Evolutionary conservation across 2,888 invertebrate species (phyloP).

Genomic region (Leucoptera coffeella): DNA sequence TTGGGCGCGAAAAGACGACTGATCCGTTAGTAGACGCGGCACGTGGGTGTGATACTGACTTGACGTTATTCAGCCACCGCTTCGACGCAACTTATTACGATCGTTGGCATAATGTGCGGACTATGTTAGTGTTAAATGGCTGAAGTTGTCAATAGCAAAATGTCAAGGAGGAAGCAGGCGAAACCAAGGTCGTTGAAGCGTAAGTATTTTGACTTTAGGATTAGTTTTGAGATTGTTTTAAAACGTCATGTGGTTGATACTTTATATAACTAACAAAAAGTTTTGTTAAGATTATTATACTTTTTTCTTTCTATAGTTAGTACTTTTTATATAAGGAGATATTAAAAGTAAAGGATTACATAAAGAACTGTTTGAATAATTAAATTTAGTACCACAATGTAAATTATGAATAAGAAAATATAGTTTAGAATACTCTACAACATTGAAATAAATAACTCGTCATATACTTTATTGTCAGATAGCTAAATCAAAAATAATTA

Average conservation of each 20-base stretch:
- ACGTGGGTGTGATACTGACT: slow-evolving; percentile 28
- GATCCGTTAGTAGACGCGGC: slow-evolving; percentile 41
- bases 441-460: too few relatives aligned
- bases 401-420: too few relatives aligned
- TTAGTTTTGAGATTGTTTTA: background rate
- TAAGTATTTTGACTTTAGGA: slow-evolving; percentile 26
- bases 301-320: background rate
- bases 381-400: too few relatives aligned
- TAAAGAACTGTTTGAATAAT: too few relatives aligned
- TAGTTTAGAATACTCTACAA: too few relatives aligned
- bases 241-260: background rate
- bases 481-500: too few relatives aligned
- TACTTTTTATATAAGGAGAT: too few relatives aligned
- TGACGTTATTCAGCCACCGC: slow-evolving; percentile 9
- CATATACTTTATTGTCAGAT: too few relatives aligned
- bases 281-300: background rate
- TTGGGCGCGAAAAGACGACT: too few relatives aligned
- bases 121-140: background rate
- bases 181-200: slow-evolving; percentile 65
- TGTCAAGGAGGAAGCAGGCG: slow-evolving; percentile 67
- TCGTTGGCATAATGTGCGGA: background rate
- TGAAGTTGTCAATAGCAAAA: slow-evolving; percentile 11
- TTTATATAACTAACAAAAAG: background rate
- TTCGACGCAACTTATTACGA: background rate
- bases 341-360: too few relatives aligned